A percentile compares a stretch with the other conserved stretches of the same genome.
Conservation (phyloP, 2,797 vertebrate species). For the Nyctalus aviator region DNA sequence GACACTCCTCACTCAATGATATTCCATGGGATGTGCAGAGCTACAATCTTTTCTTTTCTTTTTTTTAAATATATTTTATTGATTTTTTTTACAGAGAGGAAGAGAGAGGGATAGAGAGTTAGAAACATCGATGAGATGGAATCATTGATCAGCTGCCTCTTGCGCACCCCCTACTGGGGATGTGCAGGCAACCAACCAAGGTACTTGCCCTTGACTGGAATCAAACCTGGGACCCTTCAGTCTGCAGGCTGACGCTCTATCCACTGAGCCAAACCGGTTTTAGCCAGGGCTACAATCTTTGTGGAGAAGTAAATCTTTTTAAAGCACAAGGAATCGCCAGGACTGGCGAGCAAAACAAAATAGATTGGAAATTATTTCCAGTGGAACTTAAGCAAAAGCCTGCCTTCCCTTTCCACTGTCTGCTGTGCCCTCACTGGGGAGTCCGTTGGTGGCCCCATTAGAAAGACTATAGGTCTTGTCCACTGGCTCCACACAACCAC, state of each 20-base stretch:
- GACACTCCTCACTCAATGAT: neutral
- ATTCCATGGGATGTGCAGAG: neutral
- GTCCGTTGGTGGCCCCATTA: neutral
- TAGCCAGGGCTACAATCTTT: neutral
- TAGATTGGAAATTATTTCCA: neutral
- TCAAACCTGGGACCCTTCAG: too few relatives aligned
- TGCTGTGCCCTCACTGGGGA: neutral
- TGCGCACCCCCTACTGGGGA: too few relatives aligned
- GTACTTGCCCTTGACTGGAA: too few relatives aligned
- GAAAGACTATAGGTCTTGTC: neutral
- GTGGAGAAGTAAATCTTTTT: neutral
- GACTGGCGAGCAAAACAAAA: neutral
- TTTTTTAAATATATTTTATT: too few relatives aligned
- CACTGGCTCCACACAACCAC: neutral
- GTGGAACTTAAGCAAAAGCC: neutral
- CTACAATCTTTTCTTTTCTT: neutral
- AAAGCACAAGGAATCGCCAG: slow-evolving; percentile 8
- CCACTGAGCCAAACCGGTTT: too few relatives aligned
- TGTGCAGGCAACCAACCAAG: too few relatives aligned
- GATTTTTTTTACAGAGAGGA: too few relatives aligned
- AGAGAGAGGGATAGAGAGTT: too few relatives aligned
- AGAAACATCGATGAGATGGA: too few relatives aligned
- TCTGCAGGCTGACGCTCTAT: too few relatives aligned
- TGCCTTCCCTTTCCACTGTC: neutral
- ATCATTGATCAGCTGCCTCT: too few relatives aligned